phyloP scores from a whole-genome alignment of 2,797 vertebrate species.

The Spinibarbus caldwelli region DNA sequence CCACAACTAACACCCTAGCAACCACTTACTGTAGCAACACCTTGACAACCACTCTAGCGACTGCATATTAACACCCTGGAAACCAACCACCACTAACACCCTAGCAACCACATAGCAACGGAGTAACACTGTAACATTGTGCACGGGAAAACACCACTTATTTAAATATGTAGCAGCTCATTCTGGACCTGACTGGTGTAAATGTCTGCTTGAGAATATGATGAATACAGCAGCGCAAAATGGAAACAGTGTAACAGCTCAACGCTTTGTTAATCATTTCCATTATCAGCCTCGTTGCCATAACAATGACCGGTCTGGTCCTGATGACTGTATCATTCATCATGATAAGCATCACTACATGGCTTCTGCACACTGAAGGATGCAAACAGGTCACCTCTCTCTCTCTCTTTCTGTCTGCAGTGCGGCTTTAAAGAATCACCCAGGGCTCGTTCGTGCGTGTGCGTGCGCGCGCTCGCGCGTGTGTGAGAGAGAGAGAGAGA shows the following conservation, averaged over 20 bases:
- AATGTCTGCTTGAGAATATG: not conserved
- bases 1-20: too few relatives aligned
- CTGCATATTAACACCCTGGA: too few relatives aligned
- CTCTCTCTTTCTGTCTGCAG: slow-evolving; percentile 23
- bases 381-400: slow-evolving; percentile 26
- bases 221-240: not conserved
- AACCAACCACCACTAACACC: too few relatives aligned
- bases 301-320: slow-evolving; percentile 19
- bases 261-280: slow-evolving; percentile 1
- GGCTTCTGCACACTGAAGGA: not conserved
- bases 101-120: too few relatives aligned
- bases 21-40: too few relatives aligned
- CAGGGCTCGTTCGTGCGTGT: too few relatives aligned
- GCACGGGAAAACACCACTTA: not conserved
- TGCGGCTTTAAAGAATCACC: slow-evolving; percentile 37
- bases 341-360: slow-evolving; percentile 21
- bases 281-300: slow-evolving; percentile 34
- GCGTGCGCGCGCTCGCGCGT: too few relatives aligned
- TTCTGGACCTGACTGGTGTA: not conserved
- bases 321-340: slow-evolving; percentile 29
- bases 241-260: not conserved
- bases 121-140: too few relatives aligned
- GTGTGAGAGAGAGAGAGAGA: too few relatives aligned
- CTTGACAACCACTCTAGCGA: too few relatives aligned
- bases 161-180: not conserved